phyloP scores from a whole-genome alignment of 1,140 invertebrate genomes.

The Wasmannia auropunctata region DNA sequence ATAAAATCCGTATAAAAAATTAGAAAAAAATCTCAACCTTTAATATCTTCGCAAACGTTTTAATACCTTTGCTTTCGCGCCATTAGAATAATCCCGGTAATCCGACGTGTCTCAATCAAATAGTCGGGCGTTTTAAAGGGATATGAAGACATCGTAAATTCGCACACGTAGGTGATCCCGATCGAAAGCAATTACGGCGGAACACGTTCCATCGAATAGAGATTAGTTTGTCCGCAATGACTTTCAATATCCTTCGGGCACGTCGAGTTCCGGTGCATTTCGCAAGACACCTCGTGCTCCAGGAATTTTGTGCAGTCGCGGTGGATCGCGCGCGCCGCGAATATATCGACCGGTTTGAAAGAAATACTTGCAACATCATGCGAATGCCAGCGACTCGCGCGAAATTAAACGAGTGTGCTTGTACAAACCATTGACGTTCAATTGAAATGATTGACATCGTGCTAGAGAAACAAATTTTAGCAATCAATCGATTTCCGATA shows the following conservation, averaged over 20 bases:
- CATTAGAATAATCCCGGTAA: slow-evolving; percentile 34
- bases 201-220: slow-evolving; percentile 68
- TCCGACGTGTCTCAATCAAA: slow-evolving; percentile 29
- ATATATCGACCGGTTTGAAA: slow-evolving; percentile 23
- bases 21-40: background rate
- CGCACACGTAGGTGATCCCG: slow-evolving; percentile 55
- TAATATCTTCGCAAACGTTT: slow-evolving; percentile 8
- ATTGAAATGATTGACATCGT: slow-evolving; percentile 23
- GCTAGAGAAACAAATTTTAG: slow-evolving; percentile 40
- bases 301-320: slow-evolving; percentile 47
- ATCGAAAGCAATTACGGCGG: slow-evolving; percentile 69
- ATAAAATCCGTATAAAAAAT: background rate
- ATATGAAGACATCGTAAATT: slow-evolving; percentile 69
- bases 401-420: slow-evolving; percentile 45
- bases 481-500: slow-evolving; percentile 50
- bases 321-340: slow-evolving; percentile 6
- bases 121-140: slow-evolving; percentile 35
- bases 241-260: slow-evolving; percentile 66
- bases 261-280: slow-evolving; percentile 20
- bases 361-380: slow-evolving; percentile 45
- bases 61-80: background rate
- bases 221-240: slow-evolving; percentile 67
- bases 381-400: background rate
- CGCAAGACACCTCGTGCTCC: slow-evolving; percentile 4
- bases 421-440: slow-evolving; percentile 23